Percentiles rank a stretch among this genome's conserved stretches.
These are phyloP conservation scores for Anoplius nigerrimus DNA, from an alignment of 2,888 invertebrate species.

Conservation along the genomic window DNA sequence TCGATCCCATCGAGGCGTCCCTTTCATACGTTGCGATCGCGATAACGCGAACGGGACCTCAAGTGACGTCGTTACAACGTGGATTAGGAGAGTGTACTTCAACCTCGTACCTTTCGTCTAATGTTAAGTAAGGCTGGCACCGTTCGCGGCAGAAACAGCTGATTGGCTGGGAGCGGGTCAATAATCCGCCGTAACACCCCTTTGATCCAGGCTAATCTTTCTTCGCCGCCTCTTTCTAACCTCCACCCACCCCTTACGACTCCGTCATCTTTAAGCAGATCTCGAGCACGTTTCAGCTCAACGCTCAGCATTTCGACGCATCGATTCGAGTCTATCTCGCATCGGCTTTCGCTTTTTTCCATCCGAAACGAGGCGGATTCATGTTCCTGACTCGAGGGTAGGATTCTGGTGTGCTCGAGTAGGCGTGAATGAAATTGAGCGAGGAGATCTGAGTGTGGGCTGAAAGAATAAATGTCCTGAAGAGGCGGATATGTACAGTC, in stretches of 20 bases:
- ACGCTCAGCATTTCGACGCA: too few relatives aligned
- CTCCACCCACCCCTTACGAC: not conserved
- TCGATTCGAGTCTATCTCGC: too few relatives aligned
- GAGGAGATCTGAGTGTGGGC: too few relatives aligned
- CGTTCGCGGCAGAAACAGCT: not conserved
- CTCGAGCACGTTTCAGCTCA: not conserved
- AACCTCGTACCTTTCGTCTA: not conserved
- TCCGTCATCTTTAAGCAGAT: slow-evolving; percentile 2
- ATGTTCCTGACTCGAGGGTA: too few relatives aligned
- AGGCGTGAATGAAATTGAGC: too few relatives aligned
- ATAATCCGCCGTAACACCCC: slow-evolving; percentile 17
- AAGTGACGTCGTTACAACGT: not conserved
- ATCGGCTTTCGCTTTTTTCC: too few relatives aligned
- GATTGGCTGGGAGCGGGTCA: slow-evolving; percentile 14
- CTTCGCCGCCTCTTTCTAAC: not conserved
- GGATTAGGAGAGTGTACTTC: slow-evolving; percentile 1
- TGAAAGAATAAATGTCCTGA: too few relatives aligned
- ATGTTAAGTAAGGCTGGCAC: not conserved
- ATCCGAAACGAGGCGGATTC: too few relatives aligned
- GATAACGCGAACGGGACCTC: not conserved
- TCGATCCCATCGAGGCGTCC: not conserved
- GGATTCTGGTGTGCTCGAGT: too few relatives aligned
- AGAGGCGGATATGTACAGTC: too few relatives aligned
- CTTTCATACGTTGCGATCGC: not conserved
- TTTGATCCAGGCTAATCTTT: slow-evolving; percentile 22